Evolutionary conservation across 2,797 vertebrate species (phyloP).

Genomic region (Enteromius fasciolatus): DNA sequence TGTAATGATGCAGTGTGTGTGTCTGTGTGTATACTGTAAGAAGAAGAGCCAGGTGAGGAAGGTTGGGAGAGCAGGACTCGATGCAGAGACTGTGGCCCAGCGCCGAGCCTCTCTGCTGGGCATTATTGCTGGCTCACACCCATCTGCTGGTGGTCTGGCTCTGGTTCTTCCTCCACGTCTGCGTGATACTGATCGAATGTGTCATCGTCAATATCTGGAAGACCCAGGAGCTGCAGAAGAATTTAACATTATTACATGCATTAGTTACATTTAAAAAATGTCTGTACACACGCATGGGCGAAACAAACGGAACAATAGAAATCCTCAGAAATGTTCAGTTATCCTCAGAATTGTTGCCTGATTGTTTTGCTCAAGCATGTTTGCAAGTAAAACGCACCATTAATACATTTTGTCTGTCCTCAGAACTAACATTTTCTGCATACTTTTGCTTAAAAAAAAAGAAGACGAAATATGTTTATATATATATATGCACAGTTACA

Average conservation of each 20-base stretch:
- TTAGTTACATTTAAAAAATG: background rate
- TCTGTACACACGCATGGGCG: background rate
- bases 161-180: conserved; percentile 94
- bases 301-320: background rate
- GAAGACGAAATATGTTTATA: no score
- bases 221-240: conserved; percentile 87
- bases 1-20: conserved; percentile 70
- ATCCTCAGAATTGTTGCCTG: background rate
- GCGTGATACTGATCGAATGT: conserved; percentile 95
- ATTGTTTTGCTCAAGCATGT: background rate
- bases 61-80: conserved; percentile 36
- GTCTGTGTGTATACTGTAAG: conserved; percentile 48
- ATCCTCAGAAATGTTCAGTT: background rate
- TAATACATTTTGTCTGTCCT: background rate
- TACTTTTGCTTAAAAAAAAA: background rate
- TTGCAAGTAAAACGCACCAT: background rate
- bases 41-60: conserved; percentile 17
- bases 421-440: background rate
- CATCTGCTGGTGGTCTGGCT: conserved; percentile 98
- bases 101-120: conserved; percentile 57
- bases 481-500: background rate
- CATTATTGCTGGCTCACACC: conserved; percentile 98
- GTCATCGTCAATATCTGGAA: conserved; percentile 95
- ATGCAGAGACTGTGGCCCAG: conserved; percentile 51
- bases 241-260: no score